Evolutionary conservation across 2,797 vertebrate species (phyloP), one percentile per base, ranked within the genome.

Genomic region (Octomys mimax): DNA sequence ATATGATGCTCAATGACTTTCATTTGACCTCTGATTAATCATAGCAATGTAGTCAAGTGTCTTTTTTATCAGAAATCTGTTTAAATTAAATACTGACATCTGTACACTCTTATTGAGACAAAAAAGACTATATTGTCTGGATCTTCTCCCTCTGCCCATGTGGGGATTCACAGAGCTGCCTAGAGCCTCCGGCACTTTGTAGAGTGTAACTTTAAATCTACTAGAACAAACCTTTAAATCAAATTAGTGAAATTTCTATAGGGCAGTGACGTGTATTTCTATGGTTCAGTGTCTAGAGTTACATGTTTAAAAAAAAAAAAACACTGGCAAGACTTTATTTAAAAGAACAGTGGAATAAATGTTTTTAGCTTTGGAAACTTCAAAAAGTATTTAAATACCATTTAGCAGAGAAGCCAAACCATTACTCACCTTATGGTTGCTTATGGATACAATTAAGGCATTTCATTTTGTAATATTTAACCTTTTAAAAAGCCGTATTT

Each of bases 341-440:
- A 78, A 79, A 95, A 92, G 39, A 83, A 79, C 49, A n/a, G 64
- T 42, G 2, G n/a, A 59, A 70, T 39, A 71, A 66, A 18, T 42
- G 31, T 22, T 95, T 93, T 89, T 62, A 49, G 31, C 24, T 88
- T 88, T 86, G 87, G 86, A 86, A 95, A 92, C 24, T 39, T 92
- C 10, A 70, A 87, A 89, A 82, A 91, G 46, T 26, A 13, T 16
- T 94, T 83, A 88, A 82, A 19, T 68, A 33, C 19, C 39, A 28
- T 92, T 92, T 84, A 79, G 57, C 61, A 66, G 88, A 91, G 88
- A 93, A 93, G 79, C 31, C 49, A 94, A 39, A 86, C 28, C 39
- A 79, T 94, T 81, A 82, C n/a, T 94, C 59, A 81, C 59, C 39
- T 79, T 82, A n/a, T 59, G 22, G 39, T 28, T 52, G 33, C 49